Percentiles rank a stretch among this genome's conserved stretches.
phyloP scores from a whole-genome alignment of 2,113 vertebrate species.

The Dicrurus megarhynchus region DNA sequence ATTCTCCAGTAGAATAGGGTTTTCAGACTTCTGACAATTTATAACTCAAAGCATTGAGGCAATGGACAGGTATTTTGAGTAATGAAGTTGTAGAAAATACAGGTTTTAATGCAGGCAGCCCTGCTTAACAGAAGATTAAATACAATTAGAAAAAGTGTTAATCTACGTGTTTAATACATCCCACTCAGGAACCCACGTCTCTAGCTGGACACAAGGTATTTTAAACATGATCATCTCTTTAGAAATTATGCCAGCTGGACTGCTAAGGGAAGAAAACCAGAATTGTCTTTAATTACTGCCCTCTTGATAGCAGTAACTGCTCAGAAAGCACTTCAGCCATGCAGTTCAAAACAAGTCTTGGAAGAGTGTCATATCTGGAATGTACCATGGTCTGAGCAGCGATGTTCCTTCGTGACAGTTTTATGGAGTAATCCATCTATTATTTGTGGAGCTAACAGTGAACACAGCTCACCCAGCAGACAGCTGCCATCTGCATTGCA shows the following conservation, averaged over 20 bases:
- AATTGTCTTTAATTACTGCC: not conserved
- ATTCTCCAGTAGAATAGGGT: accelerated
- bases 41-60: not conserved
- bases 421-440: not conserved
- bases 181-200: not conserved
- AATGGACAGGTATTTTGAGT: not conserved
- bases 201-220: not conserved
- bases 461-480: not conserved
- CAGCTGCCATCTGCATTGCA: not conserved
- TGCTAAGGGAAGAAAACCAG: not conserved
- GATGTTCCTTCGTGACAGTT: not conserved
- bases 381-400: not conserved
- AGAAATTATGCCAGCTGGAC: not conserved
- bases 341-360: not conserved
- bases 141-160: not conserved
- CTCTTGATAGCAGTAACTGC: not conserved
- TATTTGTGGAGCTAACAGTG: not conserved
- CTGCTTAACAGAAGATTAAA: not conserved
- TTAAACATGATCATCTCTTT: not conserved
- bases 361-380: not conserved
- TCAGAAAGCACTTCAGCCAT: not conserved
- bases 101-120: not conserved
- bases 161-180: not conserved
- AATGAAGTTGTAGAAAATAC: not conserved
- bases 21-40: not conserved